A percentile compares a stretch with the other conserved stretches of the same genome.
Conservation (phyloP, 1,140 invertebrate species). For the Agrypnia vestita region DNA sequence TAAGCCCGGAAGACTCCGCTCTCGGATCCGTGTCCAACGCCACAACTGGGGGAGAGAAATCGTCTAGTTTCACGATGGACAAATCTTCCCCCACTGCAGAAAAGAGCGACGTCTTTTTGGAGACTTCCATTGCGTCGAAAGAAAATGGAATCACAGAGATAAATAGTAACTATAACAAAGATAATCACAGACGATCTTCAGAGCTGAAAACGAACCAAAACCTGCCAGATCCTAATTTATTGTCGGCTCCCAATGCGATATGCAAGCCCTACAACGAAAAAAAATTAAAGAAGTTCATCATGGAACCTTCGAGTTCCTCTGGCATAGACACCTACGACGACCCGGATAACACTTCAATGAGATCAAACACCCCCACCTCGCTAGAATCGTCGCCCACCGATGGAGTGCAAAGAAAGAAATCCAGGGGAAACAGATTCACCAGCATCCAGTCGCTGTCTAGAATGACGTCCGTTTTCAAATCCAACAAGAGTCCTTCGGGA, state of each 20-base stretch:
- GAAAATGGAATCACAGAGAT: conserved; percentile 57
- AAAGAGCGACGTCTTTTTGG: conserved; percentile 54
- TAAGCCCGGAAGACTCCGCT: conserved; percentile 74
- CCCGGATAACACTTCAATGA: conserved; percentile 56
- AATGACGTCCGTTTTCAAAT: conserved; percentile 63
- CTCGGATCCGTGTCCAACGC: conserved; percentile 76
- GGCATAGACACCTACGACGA: conserved; percentile 68
- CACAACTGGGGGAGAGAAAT: conserved; percentile 63
- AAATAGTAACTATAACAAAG: conserved; percentile 58
- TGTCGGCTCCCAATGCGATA: conserved; percentile 61
- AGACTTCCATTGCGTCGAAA: conserved; percentile 39
- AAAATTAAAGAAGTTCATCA: conserved; percentile 58
- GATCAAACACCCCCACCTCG: conserved; percentile 59
- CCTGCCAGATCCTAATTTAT: conserved; percentile 61
- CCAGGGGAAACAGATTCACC: conserved; percentile 56
- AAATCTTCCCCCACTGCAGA: conserved; percentile 62
- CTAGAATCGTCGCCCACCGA: conserved; percentile 56
- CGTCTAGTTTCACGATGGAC: conserved; percentile 63
- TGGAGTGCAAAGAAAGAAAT: conserved; percentile 57
- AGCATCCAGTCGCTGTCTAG: conserved; percentile 59
- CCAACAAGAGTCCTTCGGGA: conserved; percentile 60
- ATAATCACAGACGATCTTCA: conserved; percentile 43
- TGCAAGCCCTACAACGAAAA: conserved; percentile 56
- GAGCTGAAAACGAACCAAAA: conserved; percentile 47
- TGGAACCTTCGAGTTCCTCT: conserved; percentile 72